Evolutionary conservation across 2,888 invertebrate genomes (phyloP).

Genomic region (Epiblema foenella): DNA sequence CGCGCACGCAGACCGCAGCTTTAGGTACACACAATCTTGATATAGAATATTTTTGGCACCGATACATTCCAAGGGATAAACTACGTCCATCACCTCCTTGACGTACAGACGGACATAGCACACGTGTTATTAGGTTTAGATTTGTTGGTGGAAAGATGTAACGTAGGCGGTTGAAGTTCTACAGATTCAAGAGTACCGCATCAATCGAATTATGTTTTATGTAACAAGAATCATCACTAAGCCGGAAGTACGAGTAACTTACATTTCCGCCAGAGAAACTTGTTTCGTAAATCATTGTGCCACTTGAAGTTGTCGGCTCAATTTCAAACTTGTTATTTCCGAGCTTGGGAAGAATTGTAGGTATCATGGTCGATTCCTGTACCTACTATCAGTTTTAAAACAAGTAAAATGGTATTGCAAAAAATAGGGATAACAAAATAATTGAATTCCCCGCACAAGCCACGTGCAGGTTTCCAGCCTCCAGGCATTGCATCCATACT

Average conservation of each 20-base stretch:
- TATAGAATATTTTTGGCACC: conserved; percentile 28
- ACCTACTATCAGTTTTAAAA: too few relatives aligned
- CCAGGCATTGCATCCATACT: background rate
- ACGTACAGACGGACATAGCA: conserved; percentile 35
- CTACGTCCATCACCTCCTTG: conserved; percentile 35
- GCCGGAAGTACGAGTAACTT: background rate
- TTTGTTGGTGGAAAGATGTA: conserved; percentile 10
- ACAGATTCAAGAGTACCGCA: background rate
- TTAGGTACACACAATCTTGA: conserved; percentile 15
- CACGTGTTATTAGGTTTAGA: conserved; percentile 37
- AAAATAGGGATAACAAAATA: too few relatives aligned
- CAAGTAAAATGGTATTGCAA: background rate
- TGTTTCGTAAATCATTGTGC: background rate
- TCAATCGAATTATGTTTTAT: background rate
- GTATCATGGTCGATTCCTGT: too few relatives aligned
- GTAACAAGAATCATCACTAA: too few relatives aligned
- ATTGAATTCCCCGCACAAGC: background rate
- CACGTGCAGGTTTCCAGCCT: background rate
- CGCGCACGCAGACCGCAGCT: background rate
- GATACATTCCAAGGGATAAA: conserved; percentile 37
- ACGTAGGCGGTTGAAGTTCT: conserved; percentile 9
- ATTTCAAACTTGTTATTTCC: background rate
- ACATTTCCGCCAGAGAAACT: background rate
- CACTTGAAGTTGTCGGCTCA: background rate
- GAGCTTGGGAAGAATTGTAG: too few relatives aligned